A percentile compares a stretch with the other conserved stretches of the same genome.
phyloP scores from a whole-genome alignment of 2,888 invertebrate genomes.

The Oegoconia quadripuncta region DNA sequence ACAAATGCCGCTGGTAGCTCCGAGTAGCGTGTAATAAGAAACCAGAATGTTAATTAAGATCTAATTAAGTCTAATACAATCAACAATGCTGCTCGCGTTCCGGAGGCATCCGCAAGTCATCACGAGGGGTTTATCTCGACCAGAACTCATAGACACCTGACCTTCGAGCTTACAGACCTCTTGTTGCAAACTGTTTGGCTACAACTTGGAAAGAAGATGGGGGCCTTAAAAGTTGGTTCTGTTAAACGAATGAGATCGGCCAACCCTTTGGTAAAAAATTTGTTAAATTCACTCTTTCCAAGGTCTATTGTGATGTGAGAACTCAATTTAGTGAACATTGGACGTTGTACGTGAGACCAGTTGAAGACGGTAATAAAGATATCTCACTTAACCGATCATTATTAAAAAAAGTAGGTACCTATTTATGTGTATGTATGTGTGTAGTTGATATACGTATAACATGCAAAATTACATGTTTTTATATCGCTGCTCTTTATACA shows the following conservation, averaged over 20 bases:
- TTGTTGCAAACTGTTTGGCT: conserved; percentile 21
- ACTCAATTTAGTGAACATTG: conserved; percentile 71
- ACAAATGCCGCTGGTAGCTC: conserved; percentile 64
- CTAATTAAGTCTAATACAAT: conserved; percentile 79
- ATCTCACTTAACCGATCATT: conserved; percentile 32
- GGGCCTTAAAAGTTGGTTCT: conserved; percentile 46
- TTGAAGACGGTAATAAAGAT: conserved; percentile 63
- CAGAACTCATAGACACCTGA: conserved; percentile 48
- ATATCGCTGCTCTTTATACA: no score
- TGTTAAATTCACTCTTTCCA: conserved; percentile 67
- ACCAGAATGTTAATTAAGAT: conserved; percentile 78
- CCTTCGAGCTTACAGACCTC: conserved; percentile 36
- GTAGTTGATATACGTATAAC: no score
- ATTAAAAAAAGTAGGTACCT: no score
- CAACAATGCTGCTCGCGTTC: conserved; percentile 75
- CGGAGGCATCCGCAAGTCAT: conserved; percentile 75
- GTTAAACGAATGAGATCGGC: conserved; percentile 74
- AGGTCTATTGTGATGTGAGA: conserved; percentile 73
- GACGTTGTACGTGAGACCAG: conserved; percentile 47
- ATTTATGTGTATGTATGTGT: no score
- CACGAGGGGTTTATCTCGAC: conserved; percentile 50
- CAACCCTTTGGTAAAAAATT: conserved; percentile 76
- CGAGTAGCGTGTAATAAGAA: conserved; percentile 78
- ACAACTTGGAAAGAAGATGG: conserved; percentile 22
- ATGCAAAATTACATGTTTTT: no score